These are phyloP conservation scores for Sceloporus tristichus DNA, from an alignment of 2,113 vertebrate genomes.

Conservation along the genomic window DNA sequence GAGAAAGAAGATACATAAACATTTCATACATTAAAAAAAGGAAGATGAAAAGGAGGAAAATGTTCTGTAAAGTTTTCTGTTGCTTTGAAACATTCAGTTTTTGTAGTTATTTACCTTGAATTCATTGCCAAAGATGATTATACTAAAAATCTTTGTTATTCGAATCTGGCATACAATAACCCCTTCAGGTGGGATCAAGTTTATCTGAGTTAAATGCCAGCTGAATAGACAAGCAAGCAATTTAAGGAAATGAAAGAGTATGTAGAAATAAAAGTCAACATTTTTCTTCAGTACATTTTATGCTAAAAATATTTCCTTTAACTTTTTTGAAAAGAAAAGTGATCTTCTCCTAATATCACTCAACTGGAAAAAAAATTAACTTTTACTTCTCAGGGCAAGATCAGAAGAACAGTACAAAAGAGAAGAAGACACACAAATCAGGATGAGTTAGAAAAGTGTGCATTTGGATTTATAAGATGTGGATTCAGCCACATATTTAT, in stretches of 20 bases:
- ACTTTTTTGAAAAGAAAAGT: background rate
- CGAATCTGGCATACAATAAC: background rate
- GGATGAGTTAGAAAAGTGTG: background rate
- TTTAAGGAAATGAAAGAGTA: background rate
- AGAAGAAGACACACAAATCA: background rate
- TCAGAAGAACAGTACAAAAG: background rate
- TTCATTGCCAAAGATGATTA: background rate
- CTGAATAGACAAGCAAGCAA: background rate
- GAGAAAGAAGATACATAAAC: constrained; percentile 23
- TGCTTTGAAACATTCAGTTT: background rate
- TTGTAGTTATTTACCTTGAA: background rate
- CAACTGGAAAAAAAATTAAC: background rate
- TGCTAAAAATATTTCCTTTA: background rate
- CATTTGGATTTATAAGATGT: background rate
- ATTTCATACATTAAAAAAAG: constrained; percentile 11
- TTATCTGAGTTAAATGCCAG: background rate
- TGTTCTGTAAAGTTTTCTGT: background rate
- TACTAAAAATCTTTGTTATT: background rate
- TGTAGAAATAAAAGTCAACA: background rate
- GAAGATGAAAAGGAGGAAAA: background rate
- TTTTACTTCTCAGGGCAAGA: background rate
- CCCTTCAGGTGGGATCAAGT: too few relatives aligned
- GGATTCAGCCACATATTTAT: background rate
- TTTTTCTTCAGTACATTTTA: background rate
- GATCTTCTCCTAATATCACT: background rate